Evolutionary conservation across 2,797 vertebrate species (phyloP), one percentile per base, ranked within the genome.

Genomic region (Huso huso): DNA sequence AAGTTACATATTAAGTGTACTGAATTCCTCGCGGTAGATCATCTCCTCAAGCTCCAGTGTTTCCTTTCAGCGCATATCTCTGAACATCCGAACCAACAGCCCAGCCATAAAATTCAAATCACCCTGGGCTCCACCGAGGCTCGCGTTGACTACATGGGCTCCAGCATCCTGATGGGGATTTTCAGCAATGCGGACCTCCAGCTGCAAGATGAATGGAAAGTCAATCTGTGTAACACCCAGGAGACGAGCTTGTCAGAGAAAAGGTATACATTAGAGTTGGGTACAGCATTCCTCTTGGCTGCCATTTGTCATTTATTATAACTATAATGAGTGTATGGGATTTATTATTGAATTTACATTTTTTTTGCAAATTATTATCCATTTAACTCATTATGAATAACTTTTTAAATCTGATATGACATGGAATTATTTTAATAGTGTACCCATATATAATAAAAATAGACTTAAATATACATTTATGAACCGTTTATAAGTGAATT

Each of bases 41-140:
- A 9, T 62, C 51, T 37, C 37, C 51, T 37, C 37, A 37, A 37
- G 37, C 37, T 37, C 37, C 5, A 4, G 37, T 37, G 37, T 51
- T 10, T 69, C 13, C 0, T 78, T 84, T 65, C 70, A 99, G 97
- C 93, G 69, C 95, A 98, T 80, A 98, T 99, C 88, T 99, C 96
- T 0, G 96, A 99, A 78, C 97, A 99, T 74, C 97, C 96, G 11
- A 97, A 95, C 82, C 95, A 98, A 75, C 96, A 99, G 63, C 97
- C 97, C 68, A 97, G 89, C 80, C 97, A 99, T 73, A 98, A 97
- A 87, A 97, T 99, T 81, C 93, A 98, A 80, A 95, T 98, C 81
- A 99, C 97, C 6, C 94, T 99, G 96, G 97, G 97, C 60, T 99
- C 97, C 8, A 99, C 97, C 1, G 97, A 99, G 84, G 94, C 95